Evolutionary conservation across 2,888 invertebrate genomes (phyloP).

Genomic region (Hemicrepidius hirtus): DNA sequence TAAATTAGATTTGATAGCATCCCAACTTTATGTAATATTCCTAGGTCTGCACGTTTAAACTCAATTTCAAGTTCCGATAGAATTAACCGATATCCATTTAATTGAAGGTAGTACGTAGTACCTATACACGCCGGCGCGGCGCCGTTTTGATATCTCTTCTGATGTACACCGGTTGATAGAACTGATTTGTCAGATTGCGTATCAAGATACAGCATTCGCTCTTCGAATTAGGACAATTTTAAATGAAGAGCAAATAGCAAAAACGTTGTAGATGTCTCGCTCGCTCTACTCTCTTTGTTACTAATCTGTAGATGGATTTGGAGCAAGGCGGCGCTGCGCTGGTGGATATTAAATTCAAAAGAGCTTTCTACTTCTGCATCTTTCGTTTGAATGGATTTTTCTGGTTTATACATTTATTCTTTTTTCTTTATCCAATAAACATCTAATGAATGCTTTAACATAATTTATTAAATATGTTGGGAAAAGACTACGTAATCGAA

Average conservation of each 20-base stretch:
- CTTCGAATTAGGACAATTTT: conserved; percentile 28
- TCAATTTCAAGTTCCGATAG: conserved; percentile 2
- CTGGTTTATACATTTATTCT: conserved; percentile 22
- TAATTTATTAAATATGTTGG: too few relatives aligned
- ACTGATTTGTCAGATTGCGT: conserved; percentile 14
- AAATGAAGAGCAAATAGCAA: conserved; percentile 14
- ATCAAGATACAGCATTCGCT: conserved; percentile 3
- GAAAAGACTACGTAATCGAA: too few relatives aligned
- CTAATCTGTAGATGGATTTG: too few relatives aligned
- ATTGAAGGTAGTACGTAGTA: not conserved
- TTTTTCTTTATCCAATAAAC: too few relatives aligned
- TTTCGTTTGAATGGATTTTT: conserved; percentile 13
- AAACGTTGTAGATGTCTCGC: not conserved
- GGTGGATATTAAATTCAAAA: too few relatives aligned
- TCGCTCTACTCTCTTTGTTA: too few relatives aligned
- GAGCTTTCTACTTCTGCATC: conserved; percentile 2
- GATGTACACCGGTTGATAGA: not conserved
- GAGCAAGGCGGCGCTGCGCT: too few relatives aligned
- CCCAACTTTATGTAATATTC: too few relatives aligned
- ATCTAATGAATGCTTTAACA: too few relatives aligned
- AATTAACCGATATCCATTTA: conserved; percentile 15
- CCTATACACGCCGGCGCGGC: too few relatives aligned
- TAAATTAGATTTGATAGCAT: too few relatives aligned
- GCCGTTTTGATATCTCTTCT: not conserved
- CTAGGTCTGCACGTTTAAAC: not conserved